phyloP scores from a whole-genome alignment of 2,888 invertebrate species.

The Bruchidius siliquastri region DNA sequence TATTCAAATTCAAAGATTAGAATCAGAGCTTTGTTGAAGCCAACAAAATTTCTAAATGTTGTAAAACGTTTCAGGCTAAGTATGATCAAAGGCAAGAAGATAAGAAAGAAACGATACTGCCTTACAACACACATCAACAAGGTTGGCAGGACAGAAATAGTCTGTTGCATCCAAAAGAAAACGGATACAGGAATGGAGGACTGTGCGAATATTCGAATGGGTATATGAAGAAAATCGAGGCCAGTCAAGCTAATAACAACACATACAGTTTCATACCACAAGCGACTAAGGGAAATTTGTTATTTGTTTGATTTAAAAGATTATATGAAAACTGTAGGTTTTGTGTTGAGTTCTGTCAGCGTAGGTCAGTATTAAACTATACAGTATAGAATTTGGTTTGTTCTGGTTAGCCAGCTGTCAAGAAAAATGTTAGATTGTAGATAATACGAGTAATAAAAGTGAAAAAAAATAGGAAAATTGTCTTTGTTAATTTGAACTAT shows the following conservation, averaged over 20 bases:
- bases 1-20: too few relatives aligned
- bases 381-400: background rate
- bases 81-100: conserved; percentile 58
- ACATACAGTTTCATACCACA: conserved; percentile 34
- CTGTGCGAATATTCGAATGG: conserved; percentile 26
- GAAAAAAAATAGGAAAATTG: background rate
- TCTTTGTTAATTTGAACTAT: too few relatives aligned
- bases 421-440: background rate
- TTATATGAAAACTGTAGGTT: background rate
- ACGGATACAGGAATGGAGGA: conserved; percentile 21
- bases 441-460: background rate
- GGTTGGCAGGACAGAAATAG: conserved; percentile 51
- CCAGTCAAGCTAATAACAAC: conserved; percentile 34
- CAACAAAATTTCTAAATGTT: too few relatives aligned
- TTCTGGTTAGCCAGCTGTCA: background rate
- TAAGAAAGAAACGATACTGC: conserved; percentile 53
- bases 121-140: conserved; percentile 43
- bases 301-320: conserved; percentile 34
- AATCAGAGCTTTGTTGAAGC: too few relatives aligned
- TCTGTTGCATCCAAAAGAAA: conserved; percentile 55
- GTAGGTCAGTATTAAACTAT: background rate
- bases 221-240: conserved; percentile 26
- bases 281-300: conserved; percentile 38
- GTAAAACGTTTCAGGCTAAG: conserved; percentile 55
- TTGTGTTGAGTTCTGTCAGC: background rate